Base-by-base conservation (phyloP, 2,888 invertebrate species). In the Phyllotreta striolata region DNA sequence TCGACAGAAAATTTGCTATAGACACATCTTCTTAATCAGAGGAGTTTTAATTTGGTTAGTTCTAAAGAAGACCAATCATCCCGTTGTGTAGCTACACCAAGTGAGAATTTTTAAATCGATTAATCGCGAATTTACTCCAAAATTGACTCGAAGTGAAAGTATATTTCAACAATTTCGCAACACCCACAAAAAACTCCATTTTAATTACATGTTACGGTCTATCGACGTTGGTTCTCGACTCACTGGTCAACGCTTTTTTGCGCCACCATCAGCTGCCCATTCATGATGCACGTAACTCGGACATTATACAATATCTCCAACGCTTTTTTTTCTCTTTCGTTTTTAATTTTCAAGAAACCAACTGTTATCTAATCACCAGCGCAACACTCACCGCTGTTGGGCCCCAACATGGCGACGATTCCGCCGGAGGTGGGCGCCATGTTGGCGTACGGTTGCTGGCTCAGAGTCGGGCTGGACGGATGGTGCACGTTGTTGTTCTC, bases 321-420 rank as follows among this genome's bases (percentile, higher is more conserved):
- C 24, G 5, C 37, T 14, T 47, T 43, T 44, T 51, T 13, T 37
- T 52, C 34, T 9, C 5, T 35, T 34, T 52, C n/a, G n/a, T 14
- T 46, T 61, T 46, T 43, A 14, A 14, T 13, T 56, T 56, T 37
- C n/a, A 39, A 47, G 43, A 57, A 57, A 57, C 47, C 57, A 46
- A 46, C 37, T 47, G 57, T 40, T 58, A 58, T 35, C 7, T 34
- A 46, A 3, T 9, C n/a, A 35, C n/a, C 6, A 9, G 9, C 44
- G 14, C 44, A 64, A 39, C 51, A 72, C 75, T 81, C 81, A 70
- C 81, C 81, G 3, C 82, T 84, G 68, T 82, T 83, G 0, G 84
- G 80, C 6, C 84, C 84, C 73, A 85, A 77, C 77, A 85, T 83
- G 3, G 83, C 83, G 6, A 83, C 80, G 64, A 83, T 73, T 6